A percentile compares a stretch with the other conserved stretches of the same genome.
Conservation (phyloP, 2,888 invertebrate genomes). For the Spilarctia lutea region DNA sequence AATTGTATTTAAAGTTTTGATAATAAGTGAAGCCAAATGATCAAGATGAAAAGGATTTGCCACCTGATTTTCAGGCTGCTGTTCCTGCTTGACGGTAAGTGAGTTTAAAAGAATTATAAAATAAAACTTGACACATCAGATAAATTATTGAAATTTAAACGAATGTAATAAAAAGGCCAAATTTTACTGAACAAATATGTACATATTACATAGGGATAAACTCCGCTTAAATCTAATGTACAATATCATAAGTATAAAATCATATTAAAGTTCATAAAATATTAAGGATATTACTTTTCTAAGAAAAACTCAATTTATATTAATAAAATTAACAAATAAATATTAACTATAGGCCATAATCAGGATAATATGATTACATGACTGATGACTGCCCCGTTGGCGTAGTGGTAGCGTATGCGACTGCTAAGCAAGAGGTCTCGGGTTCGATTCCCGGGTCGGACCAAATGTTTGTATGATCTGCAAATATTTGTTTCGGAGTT, state of each 20-base stretch:
- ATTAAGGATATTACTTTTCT: neutral
- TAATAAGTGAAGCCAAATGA: constrained; percentile 57
- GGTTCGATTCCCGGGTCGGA: too few relatives aligned
- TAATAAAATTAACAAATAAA: neutral
- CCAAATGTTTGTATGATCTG: too few relatives aligned
- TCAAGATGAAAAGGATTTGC: constrained; percentile 82
- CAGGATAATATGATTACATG: neutral
- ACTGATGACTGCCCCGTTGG: too few relatives aligned
- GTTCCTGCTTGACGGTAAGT: constrained; percentile 79
- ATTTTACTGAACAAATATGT: neutral
- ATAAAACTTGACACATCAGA: neutral
- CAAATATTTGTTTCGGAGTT: too few relatives aligned
- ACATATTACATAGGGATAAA: too few relatives aligned
- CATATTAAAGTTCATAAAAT: too few relatives aligned
- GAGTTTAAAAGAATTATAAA: neutral
- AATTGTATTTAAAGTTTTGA: constrained; percentile 43
- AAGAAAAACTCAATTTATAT: neutral
- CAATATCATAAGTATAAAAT: neutral
- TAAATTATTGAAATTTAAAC: neutral
- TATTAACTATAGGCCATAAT: neutral
- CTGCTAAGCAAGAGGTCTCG: too few relatives aligned
- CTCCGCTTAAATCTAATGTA: neutral
- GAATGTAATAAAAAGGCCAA: neutral
- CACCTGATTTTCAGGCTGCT: constrained; percentile 77
- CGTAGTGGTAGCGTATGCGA: too few relatives aligned